Evolutionary conservation across 2,888 invertebrate species (phyloP), one percentile per base, ranked within the genome.

Genomic region (Zeuzera pyrina): DNA sequence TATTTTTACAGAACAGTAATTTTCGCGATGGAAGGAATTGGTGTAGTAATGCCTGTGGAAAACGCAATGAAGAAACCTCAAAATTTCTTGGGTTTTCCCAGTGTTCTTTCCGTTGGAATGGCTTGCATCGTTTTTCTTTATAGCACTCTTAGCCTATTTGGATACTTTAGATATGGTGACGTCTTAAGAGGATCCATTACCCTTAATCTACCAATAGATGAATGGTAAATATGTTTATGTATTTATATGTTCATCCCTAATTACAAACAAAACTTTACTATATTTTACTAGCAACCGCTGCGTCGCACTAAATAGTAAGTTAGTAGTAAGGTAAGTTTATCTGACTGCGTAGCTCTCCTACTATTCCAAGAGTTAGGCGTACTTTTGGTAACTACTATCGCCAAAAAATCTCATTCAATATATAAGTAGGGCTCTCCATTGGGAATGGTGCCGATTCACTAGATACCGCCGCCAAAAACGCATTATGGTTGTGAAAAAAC

Each of bases 21-120:
- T 47, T 98, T 97, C 63, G 95, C 98, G 19, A 97, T 98, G 89
- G 98, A 98, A 81, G 96, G 95, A 24, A 95, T 98, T 39, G 94
- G 94, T 23, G 91, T 91, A 27, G 93, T 97, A 2, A 90, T 98
- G 86, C 97, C 97, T 0, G 88, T 98, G 11, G 96, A 97, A 66
- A 97, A 97, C 61, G 90, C 89, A 1, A 96, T 98, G 96, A 86
- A 86, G 47, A 89, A 89, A 33, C 95, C 95, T 0, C 85, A 89
- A 35, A 88, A 92, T 36, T 93, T 93, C 50, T 87, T 96, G 26
- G 89, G 90, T 4, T 89, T 86, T 42, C 92, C 91, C 0, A 94
- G 97, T 15, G 94, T 96, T 0, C 81, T 98, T 1, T 92, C 94
- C 37, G 88, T 91, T 0, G 93, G 94, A 0, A 96, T 97, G 94